These are phyloP conservation scores for Phragmatobia fuliginosa DNA, from an alignment of 2,888 invertebrate genomes.

Conservation along the genomic window DNA sequence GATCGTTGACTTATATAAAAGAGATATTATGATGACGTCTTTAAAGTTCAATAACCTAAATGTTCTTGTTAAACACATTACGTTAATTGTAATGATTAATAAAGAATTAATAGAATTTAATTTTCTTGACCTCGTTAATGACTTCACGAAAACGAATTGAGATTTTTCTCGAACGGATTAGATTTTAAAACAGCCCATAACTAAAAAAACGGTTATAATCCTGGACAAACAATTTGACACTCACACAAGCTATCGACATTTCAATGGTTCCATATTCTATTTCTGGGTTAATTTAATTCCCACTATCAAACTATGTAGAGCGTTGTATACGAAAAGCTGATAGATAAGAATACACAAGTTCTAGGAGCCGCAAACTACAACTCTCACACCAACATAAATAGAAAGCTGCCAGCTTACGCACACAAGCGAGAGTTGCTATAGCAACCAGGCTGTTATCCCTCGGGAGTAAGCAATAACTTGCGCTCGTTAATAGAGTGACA, in stretches of 20 bases:
- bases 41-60: not conserved
- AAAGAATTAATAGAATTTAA: not conserved
- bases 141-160: no score
- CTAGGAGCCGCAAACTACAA: slow-evolving; percentile 74
- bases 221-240: not conserved
- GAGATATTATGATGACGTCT: not conserved
- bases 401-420: slow-evolving; percentile 63
- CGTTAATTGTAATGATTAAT: not conserved
- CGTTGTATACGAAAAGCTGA: slow-evolving; percentile 62
- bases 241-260: not conserved
- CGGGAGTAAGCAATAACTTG: slow-evolving; percentile 75
- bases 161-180: not conserved
- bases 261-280: slow-evolving; percentile 14
- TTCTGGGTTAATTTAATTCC: slow-evolving; percentile 34
- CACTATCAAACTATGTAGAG: slow-evolving; percentile 56
- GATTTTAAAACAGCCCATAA: not conserved
- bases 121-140: not conserved
- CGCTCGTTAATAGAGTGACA: slow-evolving; percentile 79
- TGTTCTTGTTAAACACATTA: not conserved
- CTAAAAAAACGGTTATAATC: not conserved
- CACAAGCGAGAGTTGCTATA: slow-evolving; percentile 67
- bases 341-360: slow-evolving; percentile 75
- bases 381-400: slow-evolving; percentile 64
- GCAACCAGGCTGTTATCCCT: slow-evolving; percentile 70
- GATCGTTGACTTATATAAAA: not conserved